phyloP scores from a whole-genome alignment of 2,888 invertebrate genomes.

The Clunio marinus region DNA sequence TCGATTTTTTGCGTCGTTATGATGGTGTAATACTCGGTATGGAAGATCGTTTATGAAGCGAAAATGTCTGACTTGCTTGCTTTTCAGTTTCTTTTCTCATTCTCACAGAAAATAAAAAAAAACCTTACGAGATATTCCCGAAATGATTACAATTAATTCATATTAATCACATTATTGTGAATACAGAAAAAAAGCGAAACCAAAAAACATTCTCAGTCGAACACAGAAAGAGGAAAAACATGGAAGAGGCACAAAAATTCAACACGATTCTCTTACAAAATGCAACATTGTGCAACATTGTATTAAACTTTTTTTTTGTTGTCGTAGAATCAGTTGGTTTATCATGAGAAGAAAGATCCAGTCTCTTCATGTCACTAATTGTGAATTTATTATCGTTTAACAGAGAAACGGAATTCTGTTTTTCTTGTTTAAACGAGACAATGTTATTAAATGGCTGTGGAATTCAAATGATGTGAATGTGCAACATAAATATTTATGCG shows the following conservation, averaged over 20 bases:
- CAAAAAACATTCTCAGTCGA: neutral
- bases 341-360: neutral
- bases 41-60: neutral
- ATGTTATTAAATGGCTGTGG: too few species aligned
- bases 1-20: conserved; percentile 5
- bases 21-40: neutral
- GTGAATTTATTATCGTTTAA: conserved; percentile 6
- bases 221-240: neutral
- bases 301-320: too few species aligned
- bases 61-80: conserved; percentile 6
- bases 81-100: neutral
- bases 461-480: too few species aligned
- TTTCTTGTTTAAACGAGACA: too few species aligned
- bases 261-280: conserved; percentile 13
- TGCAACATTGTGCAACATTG: neutral
- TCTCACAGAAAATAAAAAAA: too few species aligned
- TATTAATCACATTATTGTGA: conserved; percentile 15
- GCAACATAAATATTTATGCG: too few species aligned
- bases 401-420: too few species aligned
- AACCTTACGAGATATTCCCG: neutral
- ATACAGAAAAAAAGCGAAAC: too few species aligned
- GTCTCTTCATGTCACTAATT: conserved; percentile 11
- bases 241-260: neutral
- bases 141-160: neutral
- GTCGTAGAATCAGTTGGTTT: neutral